A percentile compares a stretch with the other conserved stretches of the same genome.
Evolutionary conservation across 2,888 invertebrate genomes (phyloP).

Genomic region (Piscicola geometra): DNA sequence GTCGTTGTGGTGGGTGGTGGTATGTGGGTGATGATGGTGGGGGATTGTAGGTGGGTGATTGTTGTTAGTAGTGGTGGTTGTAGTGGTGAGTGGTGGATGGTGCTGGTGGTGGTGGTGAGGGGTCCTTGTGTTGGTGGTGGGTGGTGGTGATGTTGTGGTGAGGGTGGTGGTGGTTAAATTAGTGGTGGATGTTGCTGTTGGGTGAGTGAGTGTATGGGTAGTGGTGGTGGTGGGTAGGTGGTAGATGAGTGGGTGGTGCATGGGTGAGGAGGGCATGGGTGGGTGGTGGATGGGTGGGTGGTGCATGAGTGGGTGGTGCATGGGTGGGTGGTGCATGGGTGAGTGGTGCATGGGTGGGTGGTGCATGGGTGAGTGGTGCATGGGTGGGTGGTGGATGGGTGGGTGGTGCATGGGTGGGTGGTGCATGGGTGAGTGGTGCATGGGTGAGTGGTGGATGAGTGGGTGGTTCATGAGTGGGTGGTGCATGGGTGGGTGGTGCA

Average conservation of each 20-base stretch:
- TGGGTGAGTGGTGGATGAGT: background rate
- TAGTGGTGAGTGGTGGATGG: background rate
- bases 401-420: background rate
- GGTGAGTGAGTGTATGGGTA: background rate
- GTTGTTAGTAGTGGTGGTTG: background rate
- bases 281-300: background rate
- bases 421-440: background rate
- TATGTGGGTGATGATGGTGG: constrained; percentile 81
- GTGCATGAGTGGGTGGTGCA: background rate
- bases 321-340: background rate
- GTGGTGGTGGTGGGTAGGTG: constrained; percentile 60
- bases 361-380: background rate
- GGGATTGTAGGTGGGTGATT: constrained; percentile 68
- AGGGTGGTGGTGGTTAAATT: background rate
- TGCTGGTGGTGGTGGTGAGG: no score
- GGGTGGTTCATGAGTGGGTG: background rate
- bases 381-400: constrained; percentile 48
- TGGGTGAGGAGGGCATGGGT: background rate
- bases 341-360: background rate
- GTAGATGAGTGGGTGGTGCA: background rate
- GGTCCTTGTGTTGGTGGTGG: background rate
- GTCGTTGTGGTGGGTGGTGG: background rate
- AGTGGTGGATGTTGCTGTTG: background rate
- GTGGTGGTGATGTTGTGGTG: background rate
- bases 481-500: background rate